Evolutionary conservation across 2,888 invertebrate genomes (phyloP), one percentile per base, ranked within the genome.

Genomic region (Yponomeuta sedellus): DNA sequence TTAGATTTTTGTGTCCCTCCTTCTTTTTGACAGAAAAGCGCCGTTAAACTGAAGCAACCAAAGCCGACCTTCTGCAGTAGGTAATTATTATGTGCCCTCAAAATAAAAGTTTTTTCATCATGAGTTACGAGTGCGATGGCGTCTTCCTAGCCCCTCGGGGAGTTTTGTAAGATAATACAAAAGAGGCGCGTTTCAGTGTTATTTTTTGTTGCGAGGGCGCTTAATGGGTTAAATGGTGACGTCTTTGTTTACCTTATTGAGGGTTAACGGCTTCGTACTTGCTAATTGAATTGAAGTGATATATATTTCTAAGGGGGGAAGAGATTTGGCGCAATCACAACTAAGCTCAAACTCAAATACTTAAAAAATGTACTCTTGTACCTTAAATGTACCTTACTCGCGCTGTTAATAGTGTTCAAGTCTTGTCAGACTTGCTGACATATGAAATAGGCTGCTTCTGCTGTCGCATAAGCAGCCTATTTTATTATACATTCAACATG

Each of bases 31-130:
- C 8, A 34, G 34, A 34, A 34, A 6, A 34, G 3, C 6, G 10
- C 10, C 34, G 3, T 6, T 10, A 34, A 8, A 0, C 34, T 34
- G 34, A 3, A 34, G 34, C 2, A 25, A 44, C 44, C 10, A 12
- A 44, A 44, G 8, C 12, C 44, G 16, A 16, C 44, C 16, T 52
- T 52, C 44, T 52, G 44, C 16, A 16, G 8, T 16, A 12, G 16
- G 16, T 16, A 52, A 3, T 12, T 52, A 6, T 52, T 52, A 16
- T 52, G 5, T 52, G 10, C 10, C 16, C 44, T 79, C 86, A 86
- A 89, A 91, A 90, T 90, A 88, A 52, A 88, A 91, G 89, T 91
- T 91, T 52, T 90, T 91, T 89, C 91, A 90, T 90, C 80, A 90
- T 91, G 91, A 90, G 88, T 89, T 88, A 91, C 88, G 87, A 88